These are phyloP conservation scores for Procambarus virginalis DNA, from an alignment of 1,140 invertebrate species.

Conservation along the genomic window DNA sequence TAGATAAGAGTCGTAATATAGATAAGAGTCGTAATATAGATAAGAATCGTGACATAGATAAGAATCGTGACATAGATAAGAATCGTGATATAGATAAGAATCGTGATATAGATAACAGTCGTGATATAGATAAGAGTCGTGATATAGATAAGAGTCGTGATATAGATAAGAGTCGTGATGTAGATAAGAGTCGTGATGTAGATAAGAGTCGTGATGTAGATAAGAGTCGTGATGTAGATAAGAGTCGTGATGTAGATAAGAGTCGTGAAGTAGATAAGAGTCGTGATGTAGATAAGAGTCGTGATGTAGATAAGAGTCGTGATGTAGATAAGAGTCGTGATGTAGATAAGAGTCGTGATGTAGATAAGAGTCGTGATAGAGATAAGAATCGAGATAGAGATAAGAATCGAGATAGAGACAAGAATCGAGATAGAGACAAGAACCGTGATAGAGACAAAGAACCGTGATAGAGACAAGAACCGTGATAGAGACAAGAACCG, in stretches of 20 bases:
- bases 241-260: slow-evolving; percentile 48
- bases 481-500: slow-evolving; percentile 52
- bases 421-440: slow-evolving; percentile 66
- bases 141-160: too few species aligned
- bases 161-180: too few species aligned
- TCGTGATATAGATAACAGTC: too few species aligned
- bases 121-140: too few species aligned
- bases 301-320: slow-evolving; percentile 49
- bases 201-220: too few species aligned
- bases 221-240: too few species aligned
- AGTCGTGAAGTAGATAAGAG: slow-evolving; percentile 65
- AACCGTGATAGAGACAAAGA: slow-evolving; percentile 65
- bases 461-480: slow-evolving; percentile 59
- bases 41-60: too few species aligned
- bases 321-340: slow-evolving; percentile 66
- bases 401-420: slow-evolving; percentile 45
- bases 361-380: slow-evolving; percentile 58
- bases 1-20: background rate
- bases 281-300: slow-evolving; percentile 57
- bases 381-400: slow-evolving; percentile 66
- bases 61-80: too few species aligned
- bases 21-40: too few species aligned
- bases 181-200: too few species aligned
- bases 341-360: slow-evolving; percentile 48
- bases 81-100: too few species aligned